Evolutionary conservation across 2,888 invertebrate species (phyloP).

Genomic region (Drosophila hamatofila): DNA sequence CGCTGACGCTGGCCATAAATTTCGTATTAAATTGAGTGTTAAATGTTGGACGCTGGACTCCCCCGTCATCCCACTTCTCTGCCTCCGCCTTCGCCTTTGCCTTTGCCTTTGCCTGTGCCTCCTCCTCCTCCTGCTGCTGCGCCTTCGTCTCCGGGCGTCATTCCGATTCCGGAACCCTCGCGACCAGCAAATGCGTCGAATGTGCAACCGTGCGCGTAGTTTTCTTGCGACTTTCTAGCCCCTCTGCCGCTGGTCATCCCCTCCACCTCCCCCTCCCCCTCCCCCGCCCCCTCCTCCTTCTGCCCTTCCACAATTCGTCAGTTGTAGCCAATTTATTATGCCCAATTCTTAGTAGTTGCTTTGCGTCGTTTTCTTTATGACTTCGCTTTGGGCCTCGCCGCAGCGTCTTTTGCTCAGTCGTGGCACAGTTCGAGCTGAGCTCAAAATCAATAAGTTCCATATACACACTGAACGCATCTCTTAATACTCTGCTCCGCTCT

Average conservation of each 20-base stretch:
- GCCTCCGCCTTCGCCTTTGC: constrained; percentile 1
- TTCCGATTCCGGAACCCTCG: constrained; percentile 14
- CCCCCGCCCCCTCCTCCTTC: constrained; percentile 2
- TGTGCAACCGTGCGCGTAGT: constrained; percentile 72
- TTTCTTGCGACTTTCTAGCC: constrained; percentile 35
- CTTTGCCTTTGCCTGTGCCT: neutral
- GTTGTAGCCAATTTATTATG: constrained; percentile 76
- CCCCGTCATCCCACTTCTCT: constrained; percentile 3
- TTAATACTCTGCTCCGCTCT: neutral
- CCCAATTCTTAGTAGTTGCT: constrained; percentile 53
- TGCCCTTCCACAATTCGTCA: constrained; percentile 63
- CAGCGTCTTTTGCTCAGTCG: neutral
- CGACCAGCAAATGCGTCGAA: constrained; percentile 53
- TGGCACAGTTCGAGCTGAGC: constrained; percentile 33
- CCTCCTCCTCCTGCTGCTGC: constrained; percentile 13
- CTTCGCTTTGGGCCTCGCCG: constrained; percentile 17
- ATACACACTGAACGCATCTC: neutral
- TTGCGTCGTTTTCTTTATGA: constrained; percentile 47
- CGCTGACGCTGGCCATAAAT: constrained; percentile 75
- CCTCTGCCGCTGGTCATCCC: constrained; percentile 3
- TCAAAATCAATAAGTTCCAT: constrained; percentile 45
- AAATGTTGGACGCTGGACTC: constrained; percentile 69
- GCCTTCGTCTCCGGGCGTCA: neutral
- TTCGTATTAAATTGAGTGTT: constrained; percentile 80
- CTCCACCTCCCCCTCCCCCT: neutral